Evolutionary conservation across 2,797 vertebrate species (phyloP).

Genomic region (Ataeniobius toweri): DNA sequence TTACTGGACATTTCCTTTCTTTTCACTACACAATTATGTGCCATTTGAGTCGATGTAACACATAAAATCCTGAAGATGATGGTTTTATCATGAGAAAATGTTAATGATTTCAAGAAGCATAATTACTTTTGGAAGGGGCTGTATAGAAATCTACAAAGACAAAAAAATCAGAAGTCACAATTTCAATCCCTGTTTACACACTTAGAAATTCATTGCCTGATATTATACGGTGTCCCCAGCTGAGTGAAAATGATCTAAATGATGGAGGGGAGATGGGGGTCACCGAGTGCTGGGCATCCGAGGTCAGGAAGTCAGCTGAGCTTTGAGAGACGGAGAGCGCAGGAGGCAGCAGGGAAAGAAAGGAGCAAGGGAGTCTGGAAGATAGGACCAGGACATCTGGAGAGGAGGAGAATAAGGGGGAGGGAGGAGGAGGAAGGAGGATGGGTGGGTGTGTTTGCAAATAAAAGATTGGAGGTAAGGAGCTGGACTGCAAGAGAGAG

Average conservation of each 20-base stretch:
- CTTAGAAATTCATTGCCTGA: conserved; percentile 54
- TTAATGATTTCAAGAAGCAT: not conserved
- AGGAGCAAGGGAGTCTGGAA: conserved; percentile 76
- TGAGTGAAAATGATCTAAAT: conserved; percentile 38
- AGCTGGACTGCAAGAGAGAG: conserved; percentile 44
- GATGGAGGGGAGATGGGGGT: conserved; percentile 44
- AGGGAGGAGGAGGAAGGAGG: conserved; percentile 65
- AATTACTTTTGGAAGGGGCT: not conserved
- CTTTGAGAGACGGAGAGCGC: conserved; percentile 52
- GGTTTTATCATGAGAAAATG: not conserved
- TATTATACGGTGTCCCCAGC: conserved; percentile 25
- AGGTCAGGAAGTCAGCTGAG: conserved; percentile 72
- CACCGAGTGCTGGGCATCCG: conserved; percentile 64
- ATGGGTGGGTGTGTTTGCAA: conserved; percentile 60
- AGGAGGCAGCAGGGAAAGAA: conserved; percentile 72
- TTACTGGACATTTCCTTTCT: not conserved
- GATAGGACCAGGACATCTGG: conserved; percentile 80
- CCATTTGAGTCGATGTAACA: not conserved
- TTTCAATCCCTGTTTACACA: conserved; percentile 29
- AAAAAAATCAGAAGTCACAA: conserved; percentile 35
- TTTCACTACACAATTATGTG: not conserved
- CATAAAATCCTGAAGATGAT: not conserved
- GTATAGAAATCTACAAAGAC: not conserved
- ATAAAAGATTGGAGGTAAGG: conserved; percentile 64
- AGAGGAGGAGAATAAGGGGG: conserved; percentile 71